Evolutionary conservation across 2,888 invertebrate species (phyloP), one percentile per base, ranked within the genome.

Genomic region (Creontiades dilutus): DNA sequence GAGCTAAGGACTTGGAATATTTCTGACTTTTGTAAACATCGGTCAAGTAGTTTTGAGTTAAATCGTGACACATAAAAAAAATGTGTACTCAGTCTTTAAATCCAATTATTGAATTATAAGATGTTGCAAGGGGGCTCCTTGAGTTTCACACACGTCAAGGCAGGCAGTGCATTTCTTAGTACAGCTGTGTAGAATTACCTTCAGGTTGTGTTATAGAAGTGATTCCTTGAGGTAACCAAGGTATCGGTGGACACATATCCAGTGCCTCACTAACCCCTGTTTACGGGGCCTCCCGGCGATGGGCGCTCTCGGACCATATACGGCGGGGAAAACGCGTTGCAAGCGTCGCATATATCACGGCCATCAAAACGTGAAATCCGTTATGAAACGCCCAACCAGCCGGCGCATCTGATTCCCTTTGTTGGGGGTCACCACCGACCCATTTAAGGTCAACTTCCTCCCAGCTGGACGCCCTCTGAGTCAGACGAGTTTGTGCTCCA

Each of bases 391-490:
- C 7, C 61, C 16, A 9, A 19, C 52, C 37, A 37, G 37, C 37
- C 37, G 52, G 16, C 52, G 11, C 52, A 52, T 13, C 52, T 52
- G 52, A 52, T 61, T 7, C 16, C n/a, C 61, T 61, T 61, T 61
- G 61, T 61, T 61, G 19, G 61, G n/a, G 52, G 52, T 52, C 52
- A 52, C 19, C 19, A 16, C 61, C n/a, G 16, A 19, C 61, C 61
- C 61, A 61, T 61, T 61, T 61, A 61, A 61, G 61, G 61, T 61
- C 61, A 61, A 61, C 61, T 61, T 19, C 61, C 19, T 61, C 19
- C 61, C 19, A 37, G 37, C 19, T n/a, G 19, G 16, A 19, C n/a
- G 7, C 61, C 61, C 61, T 19, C 16, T 61, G 61, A 61, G 61
- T 61, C 61, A 61, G 16, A 57, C 12, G 16, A 9, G 14, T 61